Conservation (phyloP, 1,140 invertebrate species). For the Trichonephila clavata region DNA sequence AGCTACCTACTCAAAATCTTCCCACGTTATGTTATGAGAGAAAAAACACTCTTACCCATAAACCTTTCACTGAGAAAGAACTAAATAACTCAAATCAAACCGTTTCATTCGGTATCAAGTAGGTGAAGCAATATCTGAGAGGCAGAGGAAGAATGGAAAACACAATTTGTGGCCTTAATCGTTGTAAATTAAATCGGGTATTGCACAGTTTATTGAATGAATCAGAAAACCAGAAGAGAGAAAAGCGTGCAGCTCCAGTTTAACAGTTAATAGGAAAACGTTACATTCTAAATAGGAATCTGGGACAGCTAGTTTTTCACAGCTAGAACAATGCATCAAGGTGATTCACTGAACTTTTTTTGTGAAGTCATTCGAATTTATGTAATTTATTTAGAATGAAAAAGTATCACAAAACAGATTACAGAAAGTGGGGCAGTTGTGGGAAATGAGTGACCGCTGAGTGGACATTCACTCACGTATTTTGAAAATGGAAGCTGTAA, state of each 20-base stretch:
- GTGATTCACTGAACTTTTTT: not conserved
- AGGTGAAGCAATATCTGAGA: not conserved
- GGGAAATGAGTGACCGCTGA: not conserved
- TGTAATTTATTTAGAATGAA: slow-evolving; percentile 1
- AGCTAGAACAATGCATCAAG: not conserved
- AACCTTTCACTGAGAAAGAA: not conserved
- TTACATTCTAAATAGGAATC: not conserved
- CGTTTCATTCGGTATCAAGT: not conserved
- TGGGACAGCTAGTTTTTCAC: not conserved
- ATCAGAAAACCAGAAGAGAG: not conserved
- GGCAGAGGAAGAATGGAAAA: not conserved
- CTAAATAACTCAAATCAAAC: not conserved
- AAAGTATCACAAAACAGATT: slow-evolving; percentile 6
- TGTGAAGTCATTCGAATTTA: not conserved
- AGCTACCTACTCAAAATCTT: not conserved
- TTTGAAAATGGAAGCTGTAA: not conserved
- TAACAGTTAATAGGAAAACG: slow-evolving; percentile 30
- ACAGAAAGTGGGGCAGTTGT: not conserved
- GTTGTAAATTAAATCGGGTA: not conserved
- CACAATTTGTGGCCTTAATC: not conserved
- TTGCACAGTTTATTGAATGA: not conserved
- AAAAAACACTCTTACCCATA: not conserved
- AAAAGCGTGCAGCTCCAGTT: not conserved
- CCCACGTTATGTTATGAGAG: not conserved
- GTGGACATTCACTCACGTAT: not conserved